Evolutionary conservation across 92 coral and sea anemone species (phyloP).

Genomic region (Epizoanthus illoricatus): DNA sequence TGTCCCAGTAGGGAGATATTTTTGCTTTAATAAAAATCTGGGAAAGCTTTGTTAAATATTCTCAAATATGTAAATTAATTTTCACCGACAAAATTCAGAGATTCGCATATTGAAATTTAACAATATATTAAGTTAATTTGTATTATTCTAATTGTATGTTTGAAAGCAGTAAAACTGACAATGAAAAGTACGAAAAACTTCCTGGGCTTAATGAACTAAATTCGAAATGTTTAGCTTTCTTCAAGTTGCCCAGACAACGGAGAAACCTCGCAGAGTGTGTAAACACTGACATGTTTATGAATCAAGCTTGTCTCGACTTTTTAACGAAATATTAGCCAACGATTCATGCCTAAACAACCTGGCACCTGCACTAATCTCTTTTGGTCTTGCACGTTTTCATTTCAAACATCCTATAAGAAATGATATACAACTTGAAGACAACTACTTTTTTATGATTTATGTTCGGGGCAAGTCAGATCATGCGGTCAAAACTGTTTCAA

Average conservation of each 20-base stretch:
- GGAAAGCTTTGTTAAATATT: not conserved
- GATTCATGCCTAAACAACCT: no score
- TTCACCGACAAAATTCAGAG: not conserved
- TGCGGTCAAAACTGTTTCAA: no score
- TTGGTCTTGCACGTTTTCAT: no score
- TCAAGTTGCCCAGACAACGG: conserved; percentile 22
- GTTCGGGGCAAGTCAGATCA: no score
- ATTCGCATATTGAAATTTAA: not conserved
- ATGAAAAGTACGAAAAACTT: not conserved
- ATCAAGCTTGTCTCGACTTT: not conserved
- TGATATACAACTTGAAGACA: no score
- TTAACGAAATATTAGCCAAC: no score
- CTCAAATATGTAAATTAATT: not conserved
- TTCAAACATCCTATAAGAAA: no score
- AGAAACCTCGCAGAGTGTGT: no score
- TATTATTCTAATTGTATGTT: not conserved
- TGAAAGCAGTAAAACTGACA: not conserved
- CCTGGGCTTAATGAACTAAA: conserved; percentile 20
- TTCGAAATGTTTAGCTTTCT: conserved; percentile 10
- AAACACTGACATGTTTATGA: not conserved
- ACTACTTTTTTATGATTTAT: no score
- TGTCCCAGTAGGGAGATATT: not conserved
- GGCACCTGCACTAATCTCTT: no score
- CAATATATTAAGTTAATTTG: not conserved
- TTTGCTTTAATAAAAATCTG: not conserved